Evolutionary conservation across 2,113 vertebrate species (phyloP).

Genomic region (Pelmatolapia mariae): DNA sequence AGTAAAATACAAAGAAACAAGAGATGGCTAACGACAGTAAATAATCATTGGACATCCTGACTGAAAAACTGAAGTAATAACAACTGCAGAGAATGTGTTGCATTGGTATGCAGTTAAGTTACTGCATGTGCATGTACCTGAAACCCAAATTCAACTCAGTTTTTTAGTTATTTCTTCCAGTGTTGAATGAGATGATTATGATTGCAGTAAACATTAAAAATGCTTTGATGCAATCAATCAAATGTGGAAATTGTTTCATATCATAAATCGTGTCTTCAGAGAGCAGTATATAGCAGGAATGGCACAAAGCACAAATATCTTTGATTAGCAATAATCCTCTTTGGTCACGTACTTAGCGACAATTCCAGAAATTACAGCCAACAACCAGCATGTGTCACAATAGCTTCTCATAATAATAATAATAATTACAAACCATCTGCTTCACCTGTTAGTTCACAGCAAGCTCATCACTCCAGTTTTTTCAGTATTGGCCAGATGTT

Average conservation of each 20-base stretch:
- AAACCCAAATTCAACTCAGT: neutral
- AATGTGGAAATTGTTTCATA: neutral
- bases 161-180: neutral
- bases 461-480: neutral
- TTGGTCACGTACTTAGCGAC: neutral
- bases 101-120: neutral
- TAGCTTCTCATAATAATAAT: neutral
- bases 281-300: neutral
- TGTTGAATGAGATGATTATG: neutral
- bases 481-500: conserved; percentile 17
- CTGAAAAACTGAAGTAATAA: neutral
- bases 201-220: neutral
- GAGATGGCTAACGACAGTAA: neutral
- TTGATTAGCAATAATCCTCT: neutral
- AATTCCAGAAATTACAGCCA: neutral
- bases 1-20: neutral
- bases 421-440: conserved; percentile 16
- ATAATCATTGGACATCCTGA: neutral
- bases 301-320: neutral
- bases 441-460: conserved; percentile 10
- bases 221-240: neutral
- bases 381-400: neutral
- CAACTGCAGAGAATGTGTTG: neutral
- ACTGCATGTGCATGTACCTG: neutral
- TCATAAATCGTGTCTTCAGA: neutral